Evolutionary conservation across 2,113 vertebrate genomes (phyloP).

Genomic region (Euleptes europaea): DNA sequence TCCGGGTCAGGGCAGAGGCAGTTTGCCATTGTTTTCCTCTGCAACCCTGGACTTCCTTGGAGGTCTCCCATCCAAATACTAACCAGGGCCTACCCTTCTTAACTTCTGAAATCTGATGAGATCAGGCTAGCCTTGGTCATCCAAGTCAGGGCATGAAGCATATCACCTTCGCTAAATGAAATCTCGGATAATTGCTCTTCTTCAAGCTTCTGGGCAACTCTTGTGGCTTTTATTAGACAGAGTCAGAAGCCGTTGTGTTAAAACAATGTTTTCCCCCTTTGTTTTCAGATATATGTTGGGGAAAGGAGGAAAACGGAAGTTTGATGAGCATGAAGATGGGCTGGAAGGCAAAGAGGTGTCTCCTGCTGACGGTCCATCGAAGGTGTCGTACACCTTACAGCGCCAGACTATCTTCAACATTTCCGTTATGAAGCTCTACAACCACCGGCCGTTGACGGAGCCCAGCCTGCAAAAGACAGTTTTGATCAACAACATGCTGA

Average conservation of each 20-base stretch:
- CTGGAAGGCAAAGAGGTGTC: slow-evolving; percentile 96
- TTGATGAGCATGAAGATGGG: slow-evolving; percentile 99
- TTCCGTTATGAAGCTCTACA: slow-evolving; percentile 99
- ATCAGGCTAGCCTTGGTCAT: no score
- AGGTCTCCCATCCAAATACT: no score
- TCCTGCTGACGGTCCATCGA: slow-evolving; percentile 87
- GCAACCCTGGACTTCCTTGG: no score
- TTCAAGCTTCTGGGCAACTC: background rate
- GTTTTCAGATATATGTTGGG: slow-evolving; percentile 98
- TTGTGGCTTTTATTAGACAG: background rate
- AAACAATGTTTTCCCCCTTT: slow-evolving; percentile 35
- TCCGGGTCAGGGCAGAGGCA: no score
- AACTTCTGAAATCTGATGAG: no score
- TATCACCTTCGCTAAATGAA: background rate
- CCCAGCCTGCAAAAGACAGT: slow-evolving; percentile 95
- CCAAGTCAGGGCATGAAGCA: background rate
- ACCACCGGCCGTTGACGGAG: slow-evolving; percentile 90
- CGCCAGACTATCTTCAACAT: slow-evolving; percentile 99
- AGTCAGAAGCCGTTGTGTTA: background rate
- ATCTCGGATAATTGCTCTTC: background rate
- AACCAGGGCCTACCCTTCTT: no score
- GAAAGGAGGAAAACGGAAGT: slow-evolving; percentile 98
- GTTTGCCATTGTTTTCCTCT: no score
- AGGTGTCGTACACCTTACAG: slow-evolving; percentile 98
- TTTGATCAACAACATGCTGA: slow-evolving; percentile 98